Evolutionary conservation across 2,888 invertebrate species (phyloP).

Genomic region (Volucella bombylans): DNA sequence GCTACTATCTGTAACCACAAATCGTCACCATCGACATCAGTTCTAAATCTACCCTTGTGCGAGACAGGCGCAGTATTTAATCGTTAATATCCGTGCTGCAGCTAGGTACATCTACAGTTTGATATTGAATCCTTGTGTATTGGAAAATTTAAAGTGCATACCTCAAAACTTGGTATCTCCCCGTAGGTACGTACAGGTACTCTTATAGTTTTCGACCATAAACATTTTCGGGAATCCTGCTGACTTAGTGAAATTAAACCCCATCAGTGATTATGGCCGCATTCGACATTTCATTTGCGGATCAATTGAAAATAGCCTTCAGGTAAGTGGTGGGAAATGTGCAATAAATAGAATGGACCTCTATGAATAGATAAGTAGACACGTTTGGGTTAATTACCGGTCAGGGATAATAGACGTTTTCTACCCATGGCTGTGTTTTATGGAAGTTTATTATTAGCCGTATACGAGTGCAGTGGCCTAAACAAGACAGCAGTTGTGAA

Average conservation of each 20-base stretch:
- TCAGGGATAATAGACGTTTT: constrained; percentile 24
- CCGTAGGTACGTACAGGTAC: neutral
- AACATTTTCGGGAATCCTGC: neutral
- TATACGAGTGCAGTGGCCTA: neutral
- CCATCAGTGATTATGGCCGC: constrained; percentile 64
- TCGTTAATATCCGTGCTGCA: too few species aligned
- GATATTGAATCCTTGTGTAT: constrained; percentile 14
- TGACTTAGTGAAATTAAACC: neutral
- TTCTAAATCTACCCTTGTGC: constrained; percentile 65
- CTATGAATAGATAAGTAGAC: neutral
- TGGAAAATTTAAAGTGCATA: constrained; percentile 31
- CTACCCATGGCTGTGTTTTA: neutral
- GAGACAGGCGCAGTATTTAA: constrained; percentile 29
- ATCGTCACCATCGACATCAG: constrained; percentile 47
- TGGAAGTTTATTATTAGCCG: neutral
- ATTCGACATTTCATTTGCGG: constrained; percentile 80
- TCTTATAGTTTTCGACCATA: neutral
- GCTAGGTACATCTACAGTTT: neutral
- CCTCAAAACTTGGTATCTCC: neutral
- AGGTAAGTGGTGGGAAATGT: constrained; percentile 77
- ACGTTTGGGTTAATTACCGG: neutral
- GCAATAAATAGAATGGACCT: constrained; percentile 1
- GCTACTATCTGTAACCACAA: constrained; percentile 34
- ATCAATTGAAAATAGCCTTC: constrained; percentile 80
- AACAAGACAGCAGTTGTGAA: neutral